Evolutionary conservation across 2,113 vertebrate species (phyloP), one percentile per base, ranked within the genome.

Genomic region (Serinus canaria): DNA sequence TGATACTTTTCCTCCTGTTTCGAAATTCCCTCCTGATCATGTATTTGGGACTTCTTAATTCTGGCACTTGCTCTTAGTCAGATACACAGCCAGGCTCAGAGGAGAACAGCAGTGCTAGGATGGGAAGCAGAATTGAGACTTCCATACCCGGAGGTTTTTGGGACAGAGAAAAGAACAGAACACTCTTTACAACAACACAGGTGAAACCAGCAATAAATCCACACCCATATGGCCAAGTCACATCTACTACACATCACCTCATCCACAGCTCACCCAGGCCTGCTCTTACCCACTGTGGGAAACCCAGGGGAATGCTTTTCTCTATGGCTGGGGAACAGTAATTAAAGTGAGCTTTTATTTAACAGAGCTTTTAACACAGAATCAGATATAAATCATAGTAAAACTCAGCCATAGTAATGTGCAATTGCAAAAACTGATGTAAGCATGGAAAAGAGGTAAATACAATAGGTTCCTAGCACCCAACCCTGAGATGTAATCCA

Each of bases 391-490:
- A 77, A 64, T 28, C 4, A 13, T 44, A 56, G 24, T 18, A 56
- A 63, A 66, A 74, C 8, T 87, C 37, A 58, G 31, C 6, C n/a
- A 46, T 1, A 31, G 15, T 28, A 46, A 30, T 9, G 8, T 67
- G 22, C 37, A 74, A 20, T n/a, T 62, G 16, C 46, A 76, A 90
- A 83, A 79, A 14, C 4, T 33, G 10, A 80, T 33, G 35, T 3
- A 64, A 69, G 24, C 11, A 75, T 5, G 4, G n/a, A 80, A 88
- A 72, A 0, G 3, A 77, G n/a, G n/a, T 27, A 49, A 19, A 78
- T 9, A 31, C 0, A 1, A 43, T 1, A 74, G 5, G 3, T 52
- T 77, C 55, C 41, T 14, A 53, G 11, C 22, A 74, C 14, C 10
- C 37, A 83, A 46, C 2, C 3, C 23, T 55, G 9, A 68, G 13